These are phyloP conservation scores for Triplophysa bombifrons DNA, from an alignment of 2,797 vertebrate genomes.

Conservation along the genomic window DNA sequence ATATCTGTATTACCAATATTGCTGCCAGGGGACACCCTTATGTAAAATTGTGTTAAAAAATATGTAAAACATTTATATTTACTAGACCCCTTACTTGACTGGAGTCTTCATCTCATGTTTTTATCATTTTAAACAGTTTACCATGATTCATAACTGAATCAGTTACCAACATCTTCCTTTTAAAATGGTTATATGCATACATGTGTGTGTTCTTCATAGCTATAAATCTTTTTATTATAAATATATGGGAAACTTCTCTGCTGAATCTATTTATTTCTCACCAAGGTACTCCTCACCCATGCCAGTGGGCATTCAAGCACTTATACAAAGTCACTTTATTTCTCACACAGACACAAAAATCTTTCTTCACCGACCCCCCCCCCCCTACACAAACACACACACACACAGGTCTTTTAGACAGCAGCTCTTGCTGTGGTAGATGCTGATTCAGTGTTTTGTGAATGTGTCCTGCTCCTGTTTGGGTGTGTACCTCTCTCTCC, in stretches of 20 bases:
- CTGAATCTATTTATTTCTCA: slow-evolving; percentile 52
- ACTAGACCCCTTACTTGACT: neutral
- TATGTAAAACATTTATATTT: neutral
- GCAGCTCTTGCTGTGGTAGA: slow-evolving; percentile 33
- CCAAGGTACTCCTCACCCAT: slow-evolving; percentile 47
- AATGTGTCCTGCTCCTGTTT: slow-evolving; percentile 52
- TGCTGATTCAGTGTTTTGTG: slow-evolving; percentile 56
- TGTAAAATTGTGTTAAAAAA: neutral
- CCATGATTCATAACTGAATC: no score
- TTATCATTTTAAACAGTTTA: no score
- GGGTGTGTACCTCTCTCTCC: slow-evolving; percentile 50
- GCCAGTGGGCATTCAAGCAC: slow-evolving; percentile 3
- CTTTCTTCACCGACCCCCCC: neutral
- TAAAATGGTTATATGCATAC: slow-evolving; percentile 1
- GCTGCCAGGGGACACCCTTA: neutral
- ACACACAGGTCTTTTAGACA: slow-evolving; percentile 12
- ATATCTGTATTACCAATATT: no score
- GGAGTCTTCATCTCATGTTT: neutral
- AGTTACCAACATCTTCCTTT: neutral
- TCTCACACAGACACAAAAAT: neutral
- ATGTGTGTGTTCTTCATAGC: slow-evolving; percentile 50
- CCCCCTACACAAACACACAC: neutral
- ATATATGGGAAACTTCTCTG: slow-evolving; percentile 39
- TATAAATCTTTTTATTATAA: slow-evolving; percentile 54
- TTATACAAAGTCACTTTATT: slow-evolving; percentile 2